phyloP scores from a whole-genome alignment of 2,113 vertebrate genomes.

The Gymnobelideus leadbeateri region DNA sequence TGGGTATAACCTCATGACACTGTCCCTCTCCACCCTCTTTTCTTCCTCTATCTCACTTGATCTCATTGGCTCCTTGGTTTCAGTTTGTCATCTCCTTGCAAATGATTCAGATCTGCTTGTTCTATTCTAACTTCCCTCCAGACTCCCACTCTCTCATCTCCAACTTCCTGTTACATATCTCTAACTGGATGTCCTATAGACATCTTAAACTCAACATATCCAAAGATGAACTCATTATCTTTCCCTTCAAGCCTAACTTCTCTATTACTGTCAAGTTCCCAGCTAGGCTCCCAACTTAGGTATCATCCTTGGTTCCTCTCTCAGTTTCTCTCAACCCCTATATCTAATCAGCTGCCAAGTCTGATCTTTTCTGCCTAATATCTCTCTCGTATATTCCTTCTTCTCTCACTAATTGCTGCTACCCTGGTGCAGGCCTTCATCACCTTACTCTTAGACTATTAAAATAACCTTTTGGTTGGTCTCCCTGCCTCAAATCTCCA shows the following conservation, averaged over 20 bases:
- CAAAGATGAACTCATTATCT: no score
- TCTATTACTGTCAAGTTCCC: not conserved
- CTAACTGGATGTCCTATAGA: no score
- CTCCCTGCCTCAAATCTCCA: not conserved
- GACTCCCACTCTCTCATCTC: no score
- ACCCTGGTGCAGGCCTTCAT: not conserved
- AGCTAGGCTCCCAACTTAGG: not conserved
- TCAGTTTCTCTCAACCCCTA: not conserved
- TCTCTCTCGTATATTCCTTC: not conserved
- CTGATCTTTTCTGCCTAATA: not conserved
- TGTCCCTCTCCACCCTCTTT: not conserved
- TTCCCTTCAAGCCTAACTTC: not conserved
- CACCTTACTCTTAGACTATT: not conserved
- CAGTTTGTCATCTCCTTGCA: not conserved
- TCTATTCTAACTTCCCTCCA: not conserved
- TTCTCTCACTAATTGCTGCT: not conserved
- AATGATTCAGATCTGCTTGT: not conserved
- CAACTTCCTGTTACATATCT: no score
- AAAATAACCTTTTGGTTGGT: not conserved
- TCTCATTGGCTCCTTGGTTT: not conserved
- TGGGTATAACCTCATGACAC: not conserved
- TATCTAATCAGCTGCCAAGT: not conserved
- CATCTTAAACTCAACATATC: no score
- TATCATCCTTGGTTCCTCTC: not conserved
- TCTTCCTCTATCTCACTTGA: not conserved